Percentiles rank a stretch among this genome's conserved stretches.
Conservation (phyloP, 2,113 vertebrate species). For the Paracanthobrama guichenoti region DNA sequence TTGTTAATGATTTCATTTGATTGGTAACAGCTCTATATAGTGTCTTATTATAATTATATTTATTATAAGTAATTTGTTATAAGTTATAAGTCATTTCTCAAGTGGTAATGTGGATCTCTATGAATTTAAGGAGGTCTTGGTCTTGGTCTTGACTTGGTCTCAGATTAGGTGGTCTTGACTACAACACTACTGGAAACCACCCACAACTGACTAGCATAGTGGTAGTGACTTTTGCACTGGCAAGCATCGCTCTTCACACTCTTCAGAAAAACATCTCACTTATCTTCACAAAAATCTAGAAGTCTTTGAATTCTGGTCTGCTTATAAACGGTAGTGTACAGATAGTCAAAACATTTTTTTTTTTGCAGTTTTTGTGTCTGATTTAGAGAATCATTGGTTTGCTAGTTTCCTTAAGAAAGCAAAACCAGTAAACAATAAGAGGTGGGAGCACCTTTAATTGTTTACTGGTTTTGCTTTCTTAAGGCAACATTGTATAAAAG, state of each 20-base stretch:
- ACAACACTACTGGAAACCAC: neutral
- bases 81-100: too few relatives aligned
- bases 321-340: neutral
- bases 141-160: too few relatives aligned
- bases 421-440: too few relatives aligned
- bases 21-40: too few relatives aligned
- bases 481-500: conserved; percentile 31
- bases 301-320: neutral
- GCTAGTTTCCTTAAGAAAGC: too few relatives aligned
- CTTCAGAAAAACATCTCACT: neutral
- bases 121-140: too few relatives aligned
- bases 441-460: neutral
- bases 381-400: neutral
- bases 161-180: too few relatives aligned
- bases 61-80: too few relatives aligned
- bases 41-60: too few relatives aligned
- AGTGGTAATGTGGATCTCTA: too few relatives aligned
- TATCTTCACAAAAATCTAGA: neutral
- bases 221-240: neutral
- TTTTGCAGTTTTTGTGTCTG: neutral
- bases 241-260: neutral
- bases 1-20: too few relatives aligned
- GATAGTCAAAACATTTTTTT: too few relatives aligned
- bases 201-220: neutral
- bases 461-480: conserved; percentile 26